Percentiles rank a stretch among this genome's conserved stretches.
Conservation (phyloP, 1,140 invertebrate genomes). For the Formica selysi region DNA sequence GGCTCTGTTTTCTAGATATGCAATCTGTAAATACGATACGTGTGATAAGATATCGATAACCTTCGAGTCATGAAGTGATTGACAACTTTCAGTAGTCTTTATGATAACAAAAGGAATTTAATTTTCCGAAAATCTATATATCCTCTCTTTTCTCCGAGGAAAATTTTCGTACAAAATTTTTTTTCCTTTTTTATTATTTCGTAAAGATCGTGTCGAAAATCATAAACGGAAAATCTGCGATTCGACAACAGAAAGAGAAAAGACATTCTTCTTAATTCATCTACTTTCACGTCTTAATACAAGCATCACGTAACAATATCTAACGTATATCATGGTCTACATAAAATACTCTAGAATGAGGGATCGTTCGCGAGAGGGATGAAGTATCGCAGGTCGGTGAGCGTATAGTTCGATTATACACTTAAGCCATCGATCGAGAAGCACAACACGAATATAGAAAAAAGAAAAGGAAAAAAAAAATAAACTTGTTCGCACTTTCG, state of each 20-base stretch:
- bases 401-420: conserved; percentile 52
- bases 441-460: conserved; percentile 11
- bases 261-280: background rate
- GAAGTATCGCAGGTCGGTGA: conserved; percentile 14
- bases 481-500: conserved; percentile 33
- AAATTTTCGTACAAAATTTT: background rate
- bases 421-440: conserved; percentile 55
- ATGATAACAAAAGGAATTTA: background rate
- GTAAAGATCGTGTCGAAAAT: background rate
- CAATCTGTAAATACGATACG: background rate
- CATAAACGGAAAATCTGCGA: background rate
- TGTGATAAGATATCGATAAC: conserved; percentile 41
- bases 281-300: conserved; percentile 2
- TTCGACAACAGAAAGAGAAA: background rate
- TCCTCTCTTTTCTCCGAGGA: background rate
- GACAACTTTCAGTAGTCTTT: background rate
- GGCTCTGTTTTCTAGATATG: background rate
- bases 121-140: background rate
- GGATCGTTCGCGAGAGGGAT: background rate
- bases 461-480: conserved; percentile 16
- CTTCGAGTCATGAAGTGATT: background rate
- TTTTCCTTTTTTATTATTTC: background rate
- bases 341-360: conserved; percentile 1
- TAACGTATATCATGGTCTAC: conserved; percentile 19
- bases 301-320: conserved; percentile 37